Base-by-base conservation (phyloP, 1,140 invertebrate genomes). In the Reticulitermes speratus region DNA sequence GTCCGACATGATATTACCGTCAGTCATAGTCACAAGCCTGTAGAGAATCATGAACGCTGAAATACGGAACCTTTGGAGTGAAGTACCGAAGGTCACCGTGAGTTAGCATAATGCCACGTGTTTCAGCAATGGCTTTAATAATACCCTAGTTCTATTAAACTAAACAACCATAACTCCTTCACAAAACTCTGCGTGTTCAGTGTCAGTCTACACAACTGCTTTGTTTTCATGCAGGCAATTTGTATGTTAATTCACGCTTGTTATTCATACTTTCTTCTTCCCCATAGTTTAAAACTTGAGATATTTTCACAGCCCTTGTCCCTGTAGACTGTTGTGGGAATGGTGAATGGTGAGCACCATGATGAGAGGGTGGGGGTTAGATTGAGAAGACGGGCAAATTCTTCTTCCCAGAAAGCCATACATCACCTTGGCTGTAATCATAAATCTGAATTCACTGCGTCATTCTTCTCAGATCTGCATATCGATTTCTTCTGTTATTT, bases 301-400 rank as follows among this genome's bases (percentile, higher is more conserved):
- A 75, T 30, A 30, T 7, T 30, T 30, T 30, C n/a, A 11, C n/a
- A n/a, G 25, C n/a, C n/a, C 25, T 9, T 30, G 25, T n/a, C 25
- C 65, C 65, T 75, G 14, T 75, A 16, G 65, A 30, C 65, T 75
- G 25, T 30, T 75, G 65, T 25, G 65, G 25, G n/a, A 14, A 75
- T 75, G n/a, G 65, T 75, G 65, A 11, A 25, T 25, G 2, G n/a
- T 75, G 65, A 30, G n/a, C 38, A 38, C 38, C 38, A 38, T 5
- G 5, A 2, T 38, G 38, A 30, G 65, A 30, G 7, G 3, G 16
- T 8, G 8, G 65, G 8, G n/a, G n/a, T 55, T 75, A 9, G 7
- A 30, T 30, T 75, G n/a, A 75, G 65, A 75, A 75, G n/a, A 75
- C 65, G n/a, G n/a, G 65, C 65, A 75, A 75, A 75, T 75, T 75